Evolutionary conservation across 2,797 vertebrate species (phyloP).

Genomic region (Allenopithecus nigroviridis): DNA sequence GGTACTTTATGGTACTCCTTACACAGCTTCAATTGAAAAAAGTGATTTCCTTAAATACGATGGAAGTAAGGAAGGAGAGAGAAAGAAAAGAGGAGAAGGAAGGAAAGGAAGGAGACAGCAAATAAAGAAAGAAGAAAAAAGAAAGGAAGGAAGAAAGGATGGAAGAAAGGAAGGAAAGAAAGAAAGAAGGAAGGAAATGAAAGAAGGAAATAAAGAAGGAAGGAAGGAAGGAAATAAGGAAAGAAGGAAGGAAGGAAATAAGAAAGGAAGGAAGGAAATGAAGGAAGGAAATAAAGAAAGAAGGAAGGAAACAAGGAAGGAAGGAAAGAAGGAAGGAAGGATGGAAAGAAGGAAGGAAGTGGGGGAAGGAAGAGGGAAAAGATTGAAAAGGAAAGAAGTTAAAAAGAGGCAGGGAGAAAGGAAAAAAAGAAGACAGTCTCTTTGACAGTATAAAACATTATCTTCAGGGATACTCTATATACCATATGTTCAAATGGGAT

Average conservation of each 20-base stretch:
- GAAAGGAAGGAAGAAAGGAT: fast-evolving
- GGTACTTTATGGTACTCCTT: background rate
- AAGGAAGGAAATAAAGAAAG: background rate
- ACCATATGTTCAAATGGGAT: background rate
- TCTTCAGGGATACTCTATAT: background rate
- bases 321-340: fast-evolving
- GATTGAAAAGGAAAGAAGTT: background rate
- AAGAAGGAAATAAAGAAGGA: fast-evolving
- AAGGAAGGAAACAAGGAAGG: background rate
- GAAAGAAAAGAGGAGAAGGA: background rate
- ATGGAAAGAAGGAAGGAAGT: background rate
- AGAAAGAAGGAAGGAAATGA: no score
- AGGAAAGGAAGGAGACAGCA: background rate
- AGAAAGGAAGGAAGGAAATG: background rate
- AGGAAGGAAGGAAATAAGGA: fast-evolving
- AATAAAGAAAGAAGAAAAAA: background rate
- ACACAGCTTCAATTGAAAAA: background rate
- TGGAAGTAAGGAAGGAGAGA: background rate
- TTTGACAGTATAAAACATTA: background rate
- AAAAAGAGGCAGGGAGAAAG: background rate
- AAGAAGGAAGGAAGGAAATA: fast-evolving
- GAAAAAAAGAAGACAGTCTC: background rate
- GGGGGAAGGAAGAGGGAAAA: no score
- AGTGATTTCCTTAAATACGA: background rate
- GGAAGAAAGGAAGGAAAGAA: fast-evolving